Percentiles rank a stretch among this genome's conserved stretches.
These are phyloP conservation scores for Poeciliopsis gracilis DNA, from an alignment of 2,797 vertebrate genomes.

Conservation along the genomic window DNA sequence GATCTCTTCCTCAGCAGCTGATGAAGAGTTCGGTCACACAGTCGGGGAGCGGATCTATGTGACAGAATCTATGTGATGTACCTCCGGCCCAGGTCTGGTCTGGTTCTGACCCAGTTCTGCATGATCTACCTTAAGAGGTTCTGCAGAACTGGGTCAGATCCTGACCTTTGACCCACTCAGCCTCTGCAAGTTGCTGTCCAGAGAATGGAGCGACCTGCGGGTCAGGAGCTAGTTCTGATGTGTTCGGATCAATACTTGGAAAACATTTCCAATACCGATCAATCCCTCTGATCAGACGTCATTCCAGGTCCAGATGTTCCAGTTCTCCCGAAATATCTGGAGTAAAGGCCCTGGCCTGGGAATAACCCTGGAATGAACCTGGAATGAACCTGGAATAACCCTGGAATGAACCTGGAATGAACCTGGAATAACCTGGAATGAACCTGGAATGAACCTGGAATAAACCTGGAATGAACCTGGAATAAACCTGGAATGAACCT, in stretches of 20 bases:
- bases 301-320: too few relatives aligned
- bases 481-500: neutral
- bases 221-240: neutral
- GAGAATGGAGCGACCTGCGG: too few relatives aligned
- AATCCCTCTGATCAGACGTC: constrained; percentile 14
- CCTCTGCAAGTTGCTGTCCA: too few relatives aligned
- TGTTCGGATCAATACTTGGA: constrained; percentile 14
- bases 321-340: neutral
- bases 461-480: neutral
- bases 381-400: too few relatives aligned
- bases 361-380: neutral
- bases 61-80: too few relatives aligned
- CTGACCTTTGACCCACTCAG: too few relatives aligned
- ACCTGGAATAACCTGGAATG: neutral
- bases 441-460: neutral
- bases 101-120: too few relatives aligned
- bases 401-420: neutral
- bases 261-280: constrained; percentile 20
- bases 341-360: neutral
- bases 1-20: too few relatives aligned
- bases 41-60: too few relatives aligned
- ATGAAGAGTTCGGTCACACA: too few relatives aligned
- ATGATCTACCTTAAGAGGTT: too few relatives aligned
- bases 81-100: too few relatives aligned
- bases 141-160: neutral